Percentiles rank a stretch among this genome's conserved stretches.
Conservation (phyloP, 2,888 invertebrate genomes). For the Busseola fusca region DNA sequence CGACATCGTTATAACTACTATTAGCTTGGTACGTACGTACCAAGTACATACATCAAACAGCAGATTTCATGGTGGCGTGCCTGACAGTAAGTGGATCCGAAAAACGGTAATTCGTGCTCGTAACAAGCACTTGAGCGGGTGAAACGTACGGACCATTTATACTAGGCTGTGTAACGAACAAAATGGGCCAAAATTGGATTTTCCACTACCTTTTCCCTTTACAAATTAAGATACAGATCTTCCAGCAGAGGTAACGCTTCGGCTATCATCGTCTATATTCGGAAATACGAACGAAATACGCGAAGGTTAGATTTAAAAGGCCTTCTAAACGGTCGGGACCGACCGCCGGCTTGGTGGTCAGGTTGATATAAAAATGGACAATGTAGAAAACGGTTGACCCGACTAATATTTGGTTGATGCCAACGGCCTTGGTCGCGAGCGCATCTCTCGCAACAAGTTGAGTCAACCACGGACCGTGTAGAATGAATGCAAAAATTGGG, state of each 20-base stretch:
- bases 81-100: constrained; percentile 44
- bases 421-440: no score
- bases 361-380: no score
- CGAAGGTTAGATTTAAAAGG: no score
- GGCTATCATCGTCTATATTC: background rate
- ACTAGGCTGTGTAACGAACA: constrained; percentile 9
- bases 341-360: no score
- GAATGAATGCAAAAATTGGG: no score
- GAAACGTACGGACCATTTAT: constrained; percentile 30
- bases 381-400: no score
- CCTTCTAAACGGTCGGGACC: no score
- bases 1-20: constrained; percentile 22
- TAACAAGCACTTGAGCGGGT: constrained; percentile 36
- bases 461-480: no score
- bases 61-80: constrained; percentile 36
- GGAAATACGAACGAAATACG: background rate
- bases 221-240: background rate
- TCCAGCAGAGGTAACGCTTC: background rate
- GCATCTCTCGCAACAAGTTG: no score
- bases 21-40: background rate
- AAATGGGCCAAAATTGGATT: constrained; percentile 24
- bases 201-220: background rate
- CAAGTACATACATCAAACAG: constrained; percentile 7
- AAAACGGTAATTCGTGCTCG: constrained; percentile 31
- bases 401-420: no score